phyloP scores from a whole-genome alignment of 1,140 invertebrate genomes.

The Apocrypta bakeri region DNA sequence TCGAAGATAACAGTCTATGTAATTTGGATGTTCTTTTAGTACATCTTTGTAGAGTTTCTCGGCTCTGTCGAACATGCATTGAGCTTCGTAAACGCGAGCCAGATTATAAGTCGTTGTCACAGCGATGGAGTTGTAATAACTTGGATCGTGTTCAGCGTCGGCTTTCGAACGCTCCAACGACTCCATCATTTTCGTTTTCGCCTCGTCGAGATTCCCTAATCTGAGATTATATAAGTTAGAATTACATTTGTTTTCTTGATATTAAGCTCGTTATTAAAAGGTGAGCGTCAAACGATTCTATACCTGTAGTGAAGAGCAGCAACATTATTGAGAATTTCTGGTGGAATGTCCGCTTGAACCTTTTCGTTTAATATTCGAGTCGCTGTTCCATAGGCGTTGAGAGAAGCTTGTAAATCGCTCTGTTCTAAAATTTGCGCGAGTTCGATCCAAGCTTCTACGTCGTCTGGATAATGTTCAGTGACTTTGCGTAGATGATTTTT shows the following conservation, averaged over 20 bases:
- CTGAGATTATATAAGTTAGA: slow-evolving; percentile 68
- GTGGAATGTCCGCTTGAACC: slow-evolving; percentile 95
- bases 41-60: slow-evolving; percentile 98
- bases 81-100: slow-evolving; percentile 93
- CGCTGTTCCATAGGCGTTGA: slow-evolving; percentile 95
- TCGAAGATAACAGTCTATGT: slow-evolving; percentile 95
- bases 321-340: slow-evolving; percentile 99
- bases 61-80: slow-evolving; percentile 95
- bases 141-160: slow-evolving; percentile 89
- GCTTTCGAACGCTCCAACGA: slow-evolving; percentile 87
- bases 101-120: slow-evolving; percentile 98
- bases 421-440: slow-evolving; percentile 98
- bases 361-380: slow-evolving; percentile 95
- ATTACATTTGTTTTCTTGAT: background rate
- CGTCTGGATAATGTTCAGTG: slow-evolving; percentile 97
- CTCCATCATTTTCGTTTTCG: slow-evolving; percentile 90
- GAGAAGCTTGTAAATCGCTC: slow-evolving; percentile 89
- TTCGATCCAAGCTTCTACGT: slow-evolving; percentile 99
- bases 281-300: too few species aligned
- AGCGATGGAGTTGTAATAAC: slow-evolving; percentile 97
- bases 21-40: slow-evolving; percentile 97
- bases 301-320: slow-evolving; percentile 93
- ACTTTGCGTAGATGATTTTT: slow-evolving; percentile 93
- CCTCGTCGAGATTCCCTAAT: slow-evolving; percentile 87
- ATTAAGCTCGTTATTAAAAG: too few species aligned